Conservation (phyloP, 2,888 invertebrate species). For the Balanococcus diminutus region DNA sequence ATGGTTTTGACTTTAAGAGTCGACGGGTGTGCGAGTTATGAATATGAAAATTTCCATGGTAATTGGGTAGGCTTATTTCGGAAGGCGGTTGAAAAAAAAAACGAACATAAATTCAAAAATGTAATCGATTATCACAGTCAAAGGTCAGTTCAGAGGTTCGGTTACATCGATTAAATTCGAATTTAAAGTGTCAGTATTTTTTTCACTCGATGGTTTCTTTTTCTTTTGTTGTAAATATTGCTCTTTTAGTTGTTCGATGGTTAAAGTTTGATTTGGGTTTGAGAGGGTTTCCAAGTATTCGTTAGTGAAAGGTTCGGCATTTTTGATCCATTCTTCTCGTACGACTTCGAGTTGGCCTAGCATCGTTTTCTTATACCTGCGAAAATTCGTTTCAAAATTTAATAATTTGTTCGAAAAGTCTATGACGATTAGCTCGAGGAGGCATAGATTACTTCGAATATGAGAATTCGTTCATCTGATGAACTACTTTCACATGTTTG, state of each 20-base stretch:
- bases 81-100: neutral
- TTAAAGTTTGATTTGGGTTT: neutral
- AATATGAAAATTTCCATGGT: neutral
- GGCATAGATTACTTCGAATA: conserved; percentile 49
- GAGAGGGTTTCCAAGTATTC: conserved; percentile 40
- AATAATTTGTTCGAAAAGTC: neutral
- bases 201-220: neutral
- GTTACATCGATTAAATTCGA: neutral
- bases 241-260: conserved; percentile 30
- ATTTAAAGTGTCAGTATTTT: neutral
- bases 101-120: neutral
- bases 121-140: neutral
- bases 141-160: neutral
- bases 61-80: neutral
- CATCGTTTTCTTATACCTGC: conserved; percentile 42
- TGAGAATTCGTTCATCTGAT: conserved; percentile 47
- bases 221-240: neutral
- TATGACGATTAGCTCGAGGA: neutral
- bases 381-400: neutral
- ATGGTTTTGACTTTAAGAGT: neutral
- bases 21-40: neutral
- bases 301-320: conserved; percentile 39
- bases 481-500: conserved; percentile 41
- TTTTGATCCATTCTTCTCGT: conserved; percentile 29
- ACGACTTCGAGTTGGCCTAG: conserved; percentile 37